These are phyloP conservation scores for Lamellibrachia columna DNA, from an alignment of 2,888 invertebrate species.

Conservation along the genomic window DNA sequence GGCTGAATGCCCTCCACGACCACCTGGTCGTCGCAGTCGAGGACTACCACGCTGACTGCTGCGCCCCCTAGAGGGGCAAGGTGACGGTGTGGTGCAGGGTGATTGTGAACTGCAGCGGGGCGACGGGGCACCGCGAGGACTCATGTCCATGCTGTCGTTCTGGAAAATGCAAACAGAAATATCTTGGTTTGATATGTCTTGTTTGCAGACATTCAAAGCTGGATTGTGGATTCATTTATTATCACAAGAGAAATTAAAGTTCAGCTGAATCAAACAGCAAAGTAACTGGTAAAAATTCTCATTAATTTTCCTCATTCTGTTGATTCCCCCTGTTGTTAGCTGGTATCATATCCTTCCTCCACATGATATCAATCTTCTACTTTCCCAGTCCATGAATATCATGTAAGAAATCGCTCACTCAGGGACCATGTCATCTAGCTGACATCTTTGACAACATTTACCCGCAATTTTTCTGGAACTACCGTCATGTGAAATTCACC, in stretches of 20 bases:
- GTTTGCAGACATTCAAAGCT: no score
- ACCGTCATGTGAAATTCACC: no score
- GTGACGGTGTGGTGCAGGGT: neutral
- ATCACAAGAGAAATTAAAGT: neutral
- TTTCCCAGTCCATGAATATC: no score
- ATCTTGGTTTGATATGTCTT: neutral
- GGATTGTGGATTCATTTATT: neutral
- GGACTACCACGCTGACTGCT: neutral
- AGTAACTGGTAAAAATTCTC: no score
- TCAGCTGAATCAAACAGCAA: no score
- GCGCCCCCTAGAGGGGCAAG: neutral
- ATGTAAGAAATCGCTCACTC: no score
- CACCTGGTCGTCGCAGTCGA: neutral
- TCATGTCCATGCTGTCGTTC: slow-evolving; percentile 6
- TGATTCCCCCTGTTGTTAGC: neutral
- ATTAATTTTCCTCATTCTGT: no score
- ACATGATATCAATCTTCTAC: neutral
- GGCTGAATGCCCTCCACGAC: neutral
- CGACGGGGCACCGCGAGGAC: neutral
- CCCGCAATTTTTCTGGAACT: no score
- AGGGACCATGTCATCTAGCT: no score
- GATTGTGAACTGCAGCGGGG: neutral
- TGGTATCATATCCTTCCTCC: neutral
- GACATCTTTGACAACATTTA: no score
- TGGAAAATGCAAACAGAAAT: neutral